These are phyloP conservation scores for Ifrita kowaldi DNA, from an alignment of 2,113 vertebrate species.

Conservation along the genomic window DNA sequence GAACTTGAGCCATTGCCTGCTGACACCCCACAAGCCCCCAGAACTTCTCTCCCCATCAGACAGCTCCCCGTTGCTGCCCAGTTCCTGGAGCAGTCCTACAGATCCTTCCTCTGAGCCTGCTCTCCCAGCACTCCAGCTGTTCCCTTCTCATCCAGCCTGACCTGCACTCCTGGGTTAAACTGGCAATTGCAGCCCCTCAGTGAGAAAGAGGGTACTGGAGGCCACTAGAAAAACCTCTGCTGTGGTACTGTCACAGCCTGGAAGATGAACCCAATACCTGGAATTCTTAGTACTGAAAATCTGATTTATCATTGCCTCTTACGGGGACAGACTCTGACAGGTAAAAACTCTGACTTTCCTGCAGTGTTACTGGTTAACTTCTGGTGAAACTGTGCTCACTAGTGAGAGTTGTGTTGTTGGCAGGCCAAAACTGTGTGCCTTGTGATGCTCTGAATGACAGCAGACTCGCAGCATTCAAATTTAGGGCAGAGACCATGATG, in stretches of 20 bases:
- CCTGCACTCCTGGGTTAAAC: background rate
- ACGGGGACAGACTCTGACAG: background rate
- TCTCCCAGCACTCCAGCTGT: background rate
- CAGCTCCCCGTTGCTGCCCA: background rate
- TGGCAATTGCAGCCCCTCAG: background rate
- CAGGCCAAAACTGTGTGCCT: background rate
- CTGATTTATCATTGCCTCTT: background rate
- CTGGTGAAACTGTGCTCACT: background rate
- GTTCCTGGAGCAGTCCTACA: background rate
- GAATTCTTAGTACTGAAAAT: background rate
- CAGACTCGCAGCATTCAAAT: background rate
- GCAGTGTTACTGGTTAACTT: background rate
- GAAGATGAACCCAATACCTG: accelerated
- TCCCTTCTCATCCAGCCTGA: background rate
- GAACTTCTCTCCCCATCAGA: background rate
- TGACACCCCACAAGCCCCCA: background rate
- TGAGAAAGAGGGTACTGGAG: background rate
- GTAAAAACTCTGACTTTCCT: background rate
- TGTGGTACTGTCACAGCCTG: background rate
- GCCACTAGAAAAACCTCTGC: background rate
- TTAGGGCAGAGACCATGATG: background rate
- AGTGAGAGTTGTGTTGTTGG: background rate
- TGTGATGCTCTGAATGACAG: background rate
- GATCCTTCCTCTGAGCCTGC: background rate
- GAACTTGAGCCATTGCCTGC: background rate